Percentiles rank a stretch among this genome's conserved stretches.
Conservation (phyloP, 1,140 invertebrate genomes). For the Stenopsyche tienmushanensis region DNA sequence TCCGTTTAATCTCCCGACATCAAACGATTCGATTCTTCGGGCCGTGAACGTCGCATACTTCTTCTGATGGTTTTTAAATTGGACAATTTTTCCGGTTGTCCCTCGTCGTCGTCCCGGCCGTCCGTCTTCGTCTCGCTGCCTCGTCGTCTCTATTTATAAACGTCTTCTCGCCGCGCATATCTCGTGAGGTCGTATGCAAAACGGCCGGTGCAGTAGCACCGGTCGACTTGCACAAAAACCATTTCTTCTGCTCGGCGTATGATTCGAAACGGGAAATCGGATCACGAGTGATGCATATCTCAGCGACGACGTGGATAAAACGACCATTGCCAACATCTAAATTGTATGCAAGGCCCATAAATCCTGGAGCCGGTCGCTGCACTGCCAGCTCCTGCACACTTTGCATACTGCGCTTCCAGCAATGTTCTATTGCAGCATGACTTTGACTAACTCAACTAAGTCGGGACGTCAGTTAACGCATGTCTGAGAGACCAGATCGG, state of each 20-base stretch:
- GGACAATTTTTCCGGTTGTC: too few relatives aligned
- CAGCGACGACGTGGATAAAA: conserved; percentile 26
- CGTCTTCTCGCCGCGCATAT: conserved; percentile 4
- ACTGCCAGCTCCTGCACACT: background rate
- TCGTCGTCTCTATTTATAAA: background rate
- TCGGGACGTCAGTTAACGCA: too few relatives aligned
- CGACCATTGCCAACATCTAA: conserved; percentile 8
- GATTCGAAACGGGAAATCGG: conserved; percentile 35
- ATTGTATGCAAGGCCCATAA: conserved; percentile 33
- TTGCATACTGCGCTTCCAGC: background rate
- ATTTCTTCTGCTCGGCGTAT: too few relatives aligned
- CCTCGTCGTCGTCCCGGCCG: too few relatives aligned
- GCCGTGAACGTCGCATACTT: too few relatives aligned
- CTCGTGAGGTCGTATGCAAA: conserved; percentile 21
- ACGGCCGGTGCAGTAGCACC: background rate
- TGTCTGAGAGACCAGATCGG: too few relatives aligned
- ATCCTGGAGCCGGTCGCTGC: conserved; percentile 16
- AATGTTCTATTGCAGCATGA: too few relatives aligned
- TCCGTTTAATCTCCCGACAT: too few relatives aligned
- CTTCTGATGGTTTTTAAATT: too few relatives aligned
- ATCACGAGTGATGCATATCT: conserved; percentile 30
- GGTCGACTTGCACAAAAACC: background rate
- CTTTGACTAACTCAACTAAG: too few relatives aligned
- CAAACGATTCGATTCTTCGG: too few relatives aligned
- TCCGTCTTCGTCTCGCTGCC: background rate